Base-by-base conservation (phyloP, 2,113 vertebrate species). In the Excalfactoria chinensis region DNA sequence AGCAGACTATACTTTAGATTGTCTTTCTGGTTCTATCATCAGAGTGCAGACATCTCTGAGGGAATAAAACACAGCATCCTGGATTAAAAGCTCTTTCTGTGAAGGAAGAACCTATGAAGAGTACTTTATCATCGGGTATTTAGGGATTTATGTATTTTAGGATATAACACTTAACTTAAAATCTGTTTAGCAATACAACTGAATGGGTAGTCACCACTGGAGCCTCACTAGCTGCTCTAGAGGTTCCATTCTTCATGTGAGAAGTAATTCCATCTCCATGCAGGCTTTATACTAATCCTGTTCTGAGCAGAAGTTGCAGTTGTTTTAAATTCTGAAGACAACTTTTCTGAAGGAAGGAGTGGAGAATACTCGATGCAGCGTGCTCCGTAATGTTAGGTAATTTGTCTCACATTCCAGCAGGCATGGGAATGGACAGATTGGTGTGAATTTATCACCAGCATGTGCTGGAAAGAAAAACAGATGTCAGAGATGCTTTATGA, bases 161-260 rank as follows among this genome's bases (percentile, higher is more conserved):
- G 51, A 17, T 53, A 53, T 30, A 85, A 70, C 37, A 58, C 69
- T 49, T 48, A 53, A 58, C 35, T 73, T 90, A 43, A 96, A 90
- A 93, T 90, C 83, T 88, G 34, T 86, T 96, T 95, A 95, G 88
- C 77, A 51, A 44, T 86, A 59, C 64, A 75, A 74, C 53, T 70
- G 62, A 88, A 59, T n/a, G 81, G 66, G 51, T 23, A n/a, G 79
- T 70, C 53, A 69, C 74, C 67, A 81, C 82, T 95, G 84, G 95
- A 94, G 75, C 66, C 69, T 94, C 79, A 74, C 58, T 88, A 95
- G 94, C 94, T 96, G 94, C 95, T 95, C 72, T 95, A 59, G 86
- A 90, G 86, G 93, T 82, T 91, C 76, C 72, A 89, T 84, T 58
- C 73, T 92, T 95, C 93, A 86, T 91, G 93, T 94, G 90, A 95